Evolutionary conservation across 1,140 invertebrate species (phyloP).

Genomic region (Drosophila bipectinata): DNA sequence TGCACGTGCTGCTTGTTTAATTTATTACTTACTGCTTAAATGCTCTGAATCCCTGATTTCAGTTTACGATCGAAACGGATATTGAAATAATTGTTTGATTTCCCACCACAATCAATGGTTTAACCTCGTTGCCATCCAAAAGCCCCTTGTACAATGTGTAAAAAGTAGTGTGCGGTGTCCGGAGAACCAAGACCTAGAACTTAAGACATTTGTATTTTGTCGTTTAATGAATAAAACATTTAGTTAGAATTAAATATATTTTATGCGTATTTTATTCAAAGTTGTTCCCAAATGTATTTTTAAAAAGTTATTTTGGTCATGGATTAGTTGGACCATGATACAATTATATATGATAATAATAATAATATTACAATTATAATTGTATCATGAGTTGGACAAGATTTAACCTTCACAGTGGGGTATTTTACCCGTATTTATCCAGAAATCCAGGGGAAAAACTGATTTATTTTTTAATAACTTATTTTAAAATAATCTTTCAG

Average conservation of each 20-base stretch:
- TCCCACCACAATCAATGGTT: slow-evolving; percentile 19
- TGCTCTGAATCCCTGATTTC: slow-evolving; percentile 52
- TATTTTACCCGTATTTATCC: too few relatives aligned
- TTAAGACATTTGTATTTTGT: slow-evolving; percentile 65
- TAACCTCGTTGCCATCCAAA: slow-evolving; percentile 41
- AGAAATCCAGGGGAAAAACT: too few relatives aligned
- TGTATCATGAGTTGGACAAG: too few relatives aligned
- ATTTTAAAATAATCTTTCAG: too few relatives aligned
- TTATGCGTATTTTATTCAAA: neutral
- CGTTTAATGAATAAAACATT: slow-evolving; percentile 60
- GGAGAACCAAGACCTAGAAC: slow-evolving; percentile 47
- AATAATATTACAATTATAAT: too few relatives aligned
- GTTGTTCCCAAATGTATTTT: neutral
- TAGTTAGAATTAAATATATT: slow-evolving; percentile 34
- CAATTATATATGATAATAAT: too few relatives aligned
- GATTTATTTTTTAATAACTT: too few relatives aligned
- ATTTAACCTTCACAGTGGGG: too few relatives aligned
- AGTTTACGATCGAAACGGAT: slow-evolving; percentile 76
- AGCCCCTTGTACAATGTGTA: slow-evolving; percentile 65
- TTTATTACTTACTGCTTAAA: slow-evolving; percentile 36
- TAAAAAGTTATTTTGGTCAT: neutral
- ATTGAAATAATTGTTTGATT: slow-evolving; percentile 76
- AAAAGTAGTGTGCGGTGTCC: slow-evolving; percentile 48
- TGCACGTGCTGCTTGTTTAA: slow-evolving; percentile 34
- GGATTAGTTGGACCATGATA: too few relatives aligned